Evolutionary conservation across 2,888 invertebrate genomes (phyloP).

Genomic region (Hirudinaria manillensis): DNA sequence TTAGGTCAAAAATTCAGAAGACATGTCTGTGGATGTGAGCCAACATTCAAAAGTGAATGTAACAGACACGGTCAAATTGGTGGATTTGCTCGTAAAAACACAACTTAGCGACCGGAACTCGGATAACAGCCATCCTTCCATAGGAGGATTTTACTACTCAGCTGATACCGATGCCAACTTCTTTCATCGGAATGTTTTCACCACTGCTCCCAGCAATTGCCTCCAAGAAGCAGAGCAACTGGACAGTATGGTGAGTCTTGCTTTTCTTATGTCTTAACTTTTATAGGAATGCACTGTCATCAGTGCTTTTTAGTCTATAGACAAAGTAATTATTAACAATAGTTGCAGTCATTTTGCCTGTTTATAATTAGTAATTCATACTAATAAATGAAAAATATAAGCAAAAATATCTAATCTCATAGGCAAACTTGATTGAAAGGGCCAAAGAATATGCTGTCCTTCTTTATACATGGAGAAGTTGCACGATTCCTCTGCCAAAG

Average conservation of each 20-base stretch:
- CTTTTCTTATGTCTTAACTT: not conserved
- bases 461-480: slow-evolving; percentile 96
- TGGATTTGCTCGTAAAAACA: not conserved
- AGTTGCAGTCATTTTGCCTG: too few species aligned
- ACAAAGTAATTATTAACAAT: too few species aligned
- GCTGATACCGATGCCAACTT: slow-evolving; percentile 95
- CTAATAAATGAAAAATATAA: too few species aligned
- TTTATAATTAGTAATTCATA: too few species aligned
- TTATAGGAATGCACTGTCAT: not conserved
- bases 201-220: slow-evolving; percentile 94
- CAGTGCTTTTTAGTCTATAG: too few species aligned
- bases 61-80: not conserved
- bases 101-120: not conserved
- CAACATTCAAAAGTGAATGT: not conserved
- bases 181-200: slow-evolving; percentile 91
- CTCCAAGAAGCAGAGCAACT: slow-evolving; percentile 74
- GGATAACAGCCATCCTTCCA: not conserved
- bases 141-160: slow-evolving; percentile 61
- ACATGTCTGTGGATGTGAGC: not conserved
- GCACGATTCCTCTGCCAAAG: slow-evolving; percentile 83
- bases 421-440: slow-evolving; percentile 90
- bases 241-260: slow-evolving; percentile 17
- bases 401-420: slow-evolving; percentile 30
- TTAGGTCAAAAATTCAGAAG: not conserved
- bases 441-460: slow-evolving; percentile 92